Evolutionary conservation across 2,797 vertebrate genomes (phyloP), one percentile per base, ranked within the genome.

Genomic region (Tamandua tetradactyla): DNA sequence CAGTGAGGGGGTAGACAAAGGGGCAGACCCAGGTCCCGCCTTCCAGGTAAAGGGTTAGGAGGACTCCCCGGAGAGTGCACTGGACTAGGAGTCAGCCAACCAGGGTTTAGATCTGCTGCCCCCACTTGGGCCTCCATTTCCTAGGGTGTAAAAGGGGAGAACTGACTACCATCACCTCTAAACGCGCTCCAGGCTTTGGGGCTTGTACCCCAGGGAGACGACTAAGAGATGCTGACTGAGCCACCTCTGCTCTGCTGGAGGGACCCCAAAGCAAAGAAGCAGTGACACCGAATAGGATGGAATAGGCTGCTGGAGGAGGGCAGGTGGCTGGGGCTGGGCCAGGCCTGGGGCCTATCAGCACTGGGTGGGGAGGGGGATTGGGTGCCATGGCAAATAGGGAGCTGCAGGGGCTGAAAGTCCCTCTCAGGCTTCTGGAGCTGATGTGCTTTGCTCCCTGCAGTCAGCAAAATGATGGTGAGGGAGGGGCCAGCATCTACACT

Each of bases 321-420:
- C 74, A 44, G 78, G 17, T 8, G 15, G 49, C 15, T 75, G n/a
- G 75, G 69, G 66, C 62, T 6, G 47, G 78, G 30, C 0, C 4
- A 32, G 8, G 61, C 66, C 55, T 44, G 71, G 61, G 52, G 42
- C 42, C 57, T 55, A 32, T 66, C 72, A 9, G 7, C 20, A 9
- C 13, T 0, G 62, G 47, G 42, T 2, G 47, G 47, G 35, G 47
- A 10, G 42, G 0, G 0, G 37, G 9, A 40, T 2, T 40, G n/a
- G 37, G 37, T 2, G 2, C 23, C 13, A 0, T 0, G 14, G 62
- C 42, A 22, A 32, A 57, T 17, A 13, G n/a, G 76, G 66, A 71
- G 47, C 3, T 37, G 62, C 11, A 15, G 82, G 37, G 25, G 52
- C 74, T 35, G 9, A 76, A 68, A 69, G 59, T 18, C 35, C 42